Percentiles rank a stretch among this genome's conserved stretches.
Evolutionary conservation across 2,797 vertebrate genomes (phyloP).

Genomic region (Argya squamiceps): DNA sequence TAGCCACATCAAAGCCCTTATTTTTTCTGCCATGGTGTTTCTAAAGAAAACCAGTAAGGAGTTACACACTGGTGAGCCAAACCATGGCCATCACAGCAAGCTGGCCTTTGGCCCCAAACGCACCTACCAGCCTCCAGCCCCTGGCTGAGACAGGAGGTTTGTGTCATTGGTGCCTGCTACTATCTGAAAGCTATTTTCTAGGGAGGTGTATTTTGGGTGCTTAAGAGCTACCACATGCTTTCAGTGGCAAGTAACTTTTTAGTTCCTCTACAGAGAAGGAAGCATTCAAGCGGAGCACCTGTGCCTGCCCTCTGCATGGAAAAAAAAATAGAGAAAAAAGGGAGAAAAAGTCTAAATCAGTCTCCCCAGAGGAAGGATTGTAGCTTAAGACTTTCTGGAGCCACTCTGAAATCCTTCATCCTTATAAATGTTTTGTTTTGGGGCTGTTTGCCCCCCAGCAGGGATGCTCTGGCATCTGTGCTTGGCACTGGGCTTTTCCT

Average conservation of each 20-base stretch:
- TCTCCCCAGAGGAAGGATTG: neutral
- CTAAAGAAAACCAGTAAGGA: neutral
- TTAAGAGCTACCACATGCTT: neutral
- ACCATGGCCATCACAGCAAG: accelerated
- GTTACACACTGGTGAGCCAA: neutral
- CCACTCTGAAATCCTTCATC: neutral
- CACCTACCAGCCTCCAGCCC: neutral
- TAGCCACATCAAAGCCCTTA: constrained; percentile 52
- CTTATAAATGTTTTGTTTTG: neutral
- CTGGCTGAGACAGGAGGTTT: neutral
- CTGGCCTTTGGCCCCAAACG: neutral
- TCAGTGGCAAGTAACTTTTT: neutral
- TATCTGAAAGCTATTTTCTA: neutral
- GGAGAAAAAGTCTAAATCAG: neutral
- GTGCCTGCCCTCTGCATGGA: neutral
- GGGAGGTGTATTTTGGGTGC: neutral
- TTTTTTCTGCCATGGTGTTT: constrained; percentile 2
- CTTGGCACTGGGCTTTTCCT: neutral
- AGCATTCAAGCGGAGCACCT: neutral
- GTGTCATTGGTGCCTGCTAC: neutral
- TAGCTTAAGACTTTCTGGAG: neutral
- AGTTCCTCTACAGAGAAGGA: neutral
- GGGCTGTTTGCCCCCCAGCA: neutral
- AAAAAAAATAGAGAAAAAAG: neutral
- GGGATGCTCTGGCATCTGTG: neutral